Evolutionary conservation across 2,113 vertebrate genomes (phyloP), one percentile per base, ranked within the genome.

Genomic region (Physeter macrocephalus): DNA sequence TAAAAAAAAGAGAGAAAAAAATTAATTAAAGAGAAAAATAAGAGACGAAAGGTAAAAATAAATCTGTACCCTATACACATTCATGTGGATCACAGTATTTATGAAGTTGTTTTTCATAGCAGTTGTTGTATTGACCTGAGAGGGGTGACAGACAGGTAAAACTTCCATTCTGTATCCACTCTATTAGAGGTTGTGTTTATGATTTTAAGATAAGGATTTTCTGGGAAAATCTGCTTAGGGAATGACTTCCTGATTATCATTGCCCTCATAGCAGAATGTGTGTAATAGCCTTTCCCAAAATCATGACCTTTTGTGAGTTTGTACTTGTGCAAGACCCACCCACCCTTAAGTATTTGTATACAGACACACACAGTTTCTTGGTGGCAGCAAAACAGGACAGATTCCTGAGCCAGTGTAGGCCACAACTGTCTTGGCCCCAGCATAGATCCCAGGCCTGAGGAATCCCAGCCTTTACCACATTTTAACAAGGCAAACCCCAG

Each of bases 401-500:
- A 96, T 85, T 96, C 49, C 87, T 64, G 18, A 97, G 90, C 90
- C 88, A 96, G 69, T 62, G 29, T 20, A 95, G 95, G 95, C 97
- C 92, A 96, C 96, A 97, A 89, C 97, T 88, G 61, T 97, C 95
- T 97, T 97, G 94, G 95, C 94, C 88, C 23, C 7, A 86, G 29
- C 7, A 6, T 67, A 41, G 17, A 81, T 97, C 71, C 54, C 94
- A 97, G 90, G 74, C 92, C 92, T 82, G 92, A 95, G 93, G 88
- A 97, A 97, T 97, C 91, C 93, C 93, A 97, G 93, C 39, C 15
- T 87, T 41, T 59, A 97, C 98, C 97, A 97, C 98, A 97, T 82
- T 97, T 97, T 97, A 98, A 97, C 94, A 96, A 98, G 97, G 78
- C 94, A 97, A 98, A 98, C 57, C 95, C 91, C 93, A 96, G 88